phyloP scores from a whole-genome alignment of 35 echinoderm and acorn worm genomes.

The Ophioderma brevispina region DNA sequence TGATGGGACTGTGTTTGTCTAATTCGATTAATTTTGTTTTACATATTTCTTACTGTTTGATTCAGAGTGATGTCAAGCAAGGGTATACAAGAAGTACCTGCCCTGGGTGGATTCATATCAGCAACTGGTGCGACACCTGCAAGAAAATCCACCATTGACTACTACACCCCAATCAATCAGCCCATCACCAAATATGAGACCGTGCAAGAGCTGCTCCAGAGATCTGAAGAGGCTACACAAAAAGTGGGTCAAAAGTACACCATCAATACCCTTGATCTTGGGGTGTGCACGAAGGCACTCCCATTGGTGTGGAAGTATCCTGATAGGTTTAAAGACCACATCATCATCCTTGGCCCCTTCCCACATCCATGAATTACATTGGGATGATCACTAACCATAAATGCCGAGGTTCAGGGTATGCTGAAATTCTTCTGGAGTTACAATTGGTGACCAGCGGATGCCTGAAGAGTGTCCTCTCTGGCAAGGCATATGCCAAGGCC shows the following conservation, averaged over 20 bases:
- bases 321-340: constrained; percentile 13
- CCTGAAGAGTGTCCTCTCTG: constrained; percentile 39
- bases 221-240: constrained; percentile 24
- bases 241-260: constrained; percentile 38
- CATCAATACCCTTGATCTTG: constrained; percentile 43
- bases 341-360: constrained; percentile 18
- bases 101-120: constrained; percentile 31
- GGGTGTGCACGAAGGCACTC: constrained; percentile 36
- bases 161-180: constrained; percentile 25
- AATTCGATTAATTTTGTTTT: background rate
- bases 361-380: constrained; percentile 44
- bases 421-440: constrained; percentile 51
- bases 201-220: constrained; percentile 19
- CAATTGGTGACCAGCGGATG: constrained; percentile 51
- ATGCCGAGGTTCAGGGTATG: constrained; percentile 53
- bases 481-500: constrained; percentile 55
- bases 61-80: background rate
- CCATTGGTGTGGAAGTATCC: constrained; percentile 29
- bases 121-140: constrained; percentile 1
- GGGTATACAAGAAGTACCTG: constrained; percentile 33
- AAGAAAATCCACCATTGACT: constrained; percentile 32
- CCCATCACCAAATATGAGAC: constrained; percentile 34
- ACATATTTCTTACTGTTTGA: background rate
- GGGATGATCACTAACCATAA: constrained; percentile 53
- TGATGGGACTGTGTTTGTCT: no score